A percentile compares a stretch with the other conserved stretches of the same genome.
Evolutionary conservation across 2,113 vertebrate species (phyloP).

Genomic region (Fregetta grallaria): DNA sequence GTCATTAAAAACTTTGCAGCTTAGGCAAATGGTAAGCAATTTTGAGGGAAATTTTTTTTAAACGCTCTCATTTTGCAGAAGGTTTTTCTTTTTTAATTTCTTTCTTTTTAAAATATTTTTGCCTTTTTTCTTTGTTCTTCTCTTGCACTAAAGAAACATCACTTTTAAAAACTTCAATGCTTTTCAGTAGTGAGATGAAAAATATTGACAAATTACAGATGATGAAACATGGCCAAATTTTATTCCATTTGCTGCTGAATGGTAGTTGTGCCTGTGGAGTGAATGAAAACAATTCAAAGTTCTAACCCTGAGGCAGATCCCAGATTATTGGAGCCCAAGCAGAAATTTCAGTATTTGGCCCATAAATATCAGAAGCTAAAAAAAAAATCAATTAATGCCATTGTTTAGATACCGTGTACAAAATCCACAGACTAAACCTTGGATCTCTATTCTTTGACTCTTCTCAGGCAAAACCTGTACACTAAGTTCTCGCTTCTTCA

Average conservation of each 20-base stretch:
- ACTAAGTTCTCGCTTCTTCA: background rate
- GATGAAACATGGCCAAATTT: constrained; percentile 49
- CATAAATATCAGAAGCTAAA: constrained; percentile 27
- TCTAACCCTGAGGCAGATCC: constrained; percentile 26
- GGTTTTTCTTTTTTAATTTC: background rate
- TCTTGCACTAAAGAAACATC: background rate
- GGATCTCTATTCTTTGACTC: background rate
- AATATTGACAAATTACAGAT: constrained; percentile 54
- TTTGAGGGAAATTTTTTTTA: constrained; percentile 15
- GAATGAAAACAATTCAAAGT: background rate
- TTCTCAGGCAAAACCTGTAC: background rate
- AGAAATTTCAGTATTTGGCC: constrained; percentile 41
- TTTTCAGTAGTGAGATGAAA: constrained; percentile 31
- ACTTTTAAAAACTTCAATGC: background rate
- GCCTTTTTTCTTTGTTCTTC: background rate
- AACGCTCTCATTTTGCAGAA: background rate
- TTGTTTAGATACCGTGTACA: background rate
- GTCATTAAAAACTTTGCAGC: constrained; percentile 57
- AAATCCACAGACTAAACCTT: background rate
- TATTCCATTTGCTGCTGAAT: constrained; percentile 39
- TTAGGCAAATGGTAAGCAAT: constrained; percentile 49
- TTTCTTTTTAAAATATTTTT: background rate
- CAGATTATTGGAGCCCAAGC: constrained; percentile 39
- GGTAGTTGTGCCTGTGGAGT: background rate
- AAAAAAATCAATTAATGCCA: constrained; percentile 11